These are phyloP conservation scores for Drosophila falleni DNA, from an alignment of 2,888 invertebrate genomes.

Conservation along the genomic window DNA sequence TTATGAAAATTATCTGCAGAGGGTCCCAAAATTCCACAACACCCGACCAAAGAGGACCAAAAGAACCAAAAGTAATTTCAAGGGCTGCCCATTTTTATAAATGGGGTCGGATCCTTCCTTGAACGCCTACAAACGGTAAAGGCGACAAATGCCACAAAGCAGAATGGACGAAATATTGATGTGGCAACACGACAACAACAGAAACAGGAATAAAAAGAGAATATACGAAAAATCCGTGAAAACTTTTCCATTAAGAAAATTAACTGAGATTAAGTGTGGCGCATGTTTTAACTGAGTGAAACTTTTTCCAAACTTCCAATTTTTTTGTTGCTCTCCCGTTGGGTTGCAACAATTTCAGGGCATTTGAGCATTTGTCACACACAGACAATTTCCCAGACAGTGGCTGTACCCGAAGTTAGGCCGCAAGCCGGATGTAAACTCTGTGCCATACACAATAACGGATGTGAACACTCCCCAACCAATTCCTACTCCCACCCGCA, in stretches of 20 bases:
- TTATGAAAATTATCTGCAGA: slow-evolving; percentile 75
- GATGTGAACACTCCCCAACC: slow-evolving; percentile 38
- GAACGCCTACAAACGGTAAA: slow-evolving; percentile 32
- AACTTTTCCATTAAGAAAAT: slow-evolving; percentile 84
- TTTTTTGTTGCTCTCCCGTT: slow-evolving; percentile 8
- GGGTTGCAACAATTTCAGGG: slow-evolving; percentile 71
- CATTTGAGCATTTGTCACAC: slow-evolving; percentile 78
- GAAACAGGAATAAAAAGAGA: not conserved
- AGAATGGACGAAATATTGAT: slow-evolving; percentile 31
- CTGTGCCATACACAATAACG: slow-evolving; percentile 28
- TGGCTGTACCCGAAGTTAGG: slow-evolving; percentile 25
- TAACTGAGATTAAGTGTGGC: slow-evolving; percentile 83
- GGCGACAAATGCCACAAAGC: slow-evolving; percentile 53
- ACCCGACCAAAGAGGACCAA: not conserved
- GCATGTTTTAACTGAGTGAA: slow-evolving; percentile 61
- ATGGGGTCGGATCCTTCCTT: slow-evolving; percentile 3
- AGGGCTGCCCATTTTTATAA: slow-evolving; percentile 22
- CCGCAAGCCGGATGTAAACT: slow-evolving; percentile 57
- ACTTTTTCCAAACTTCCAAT: slow-evolving; percentile 23
- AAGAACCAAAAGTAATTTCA: slow-evolving; percentile 41
- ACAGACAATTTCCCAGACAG: slow-evolving; percentile 42
- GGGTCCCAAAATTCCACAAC: slow-evolving; percentile 25
- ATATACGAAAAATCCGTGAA: slow-evolving; percentile 57
- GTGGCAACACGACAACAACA: slow-evolving; percentile 37
- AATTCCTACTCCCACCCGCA: slow-evolving; percentile 20